Percentiles rank a stretch among this genome's conserved stretches.
Conservation (phyloP, 2,888 invertebrate species). For the Tenodera sinensis region DNA sequence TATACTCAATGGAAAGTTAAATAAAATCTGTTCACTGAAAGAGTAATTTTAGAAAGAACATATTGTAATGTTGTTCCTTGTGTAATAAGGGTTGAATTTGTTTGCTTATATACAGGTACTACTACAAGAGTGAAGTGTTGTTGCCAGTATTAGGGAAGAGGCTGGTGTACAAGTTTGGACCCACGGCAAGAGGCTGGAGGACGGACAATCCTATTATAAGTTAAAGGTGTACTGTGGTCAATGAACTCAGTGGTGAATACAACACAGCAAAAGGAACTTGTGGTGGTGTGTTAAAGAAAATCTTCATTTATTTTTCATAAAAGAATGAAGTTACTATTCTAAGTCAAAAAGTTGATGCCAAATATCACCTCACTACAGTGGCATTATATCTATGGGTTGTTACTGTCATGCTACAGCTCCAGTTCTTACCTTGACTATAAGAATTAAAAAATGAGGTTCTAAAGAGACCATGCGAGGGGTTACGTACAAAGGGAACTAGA, state of each 20-base stretch:
- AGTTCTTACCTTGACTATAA: neutral
- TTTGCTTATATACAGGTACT: constrained; percentile 56
- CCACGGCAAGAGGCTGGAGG: constrained; percentile 73
- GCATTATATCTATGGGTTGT: neutral
- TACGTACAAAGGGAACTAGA: too few relatives aligned
- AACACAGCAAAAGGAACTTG: neutral
- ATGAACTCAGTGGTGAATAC: neutral
- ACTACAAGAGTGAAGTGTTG: constrained; percentile 72
- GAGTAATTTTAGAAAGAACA: neutral
- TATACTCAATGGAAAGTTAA: too few relatives aligned
- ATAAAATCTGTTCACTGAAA: neutral
- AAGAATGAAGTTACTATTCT: neutral
- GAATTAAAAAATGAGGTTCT: neutral
- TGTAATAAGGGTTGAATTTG: constrained; percentile 18
- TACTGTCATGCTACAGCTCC: neutral
- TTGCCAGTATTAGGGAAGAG: constrained; percentile 71
- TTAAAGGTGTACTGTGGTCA: neutral
- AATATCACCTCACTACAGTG: neutral
- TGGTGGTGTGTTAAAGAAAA: neutral
- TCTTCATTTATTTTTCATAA: neutral
- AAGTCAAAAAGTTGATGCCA: neutral
- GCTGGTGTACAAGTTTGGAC: constrained; percentile 78
- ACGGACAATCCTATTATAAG: constrained; percentile 50
- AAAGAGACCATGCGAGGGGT: neutral
- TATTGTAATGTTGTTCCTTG: too few relatives aligned